Evolutionary conservation across 2,797 vertebrate species (phyloP).

Genomic region (Sciurus vulgaris): DNA sequence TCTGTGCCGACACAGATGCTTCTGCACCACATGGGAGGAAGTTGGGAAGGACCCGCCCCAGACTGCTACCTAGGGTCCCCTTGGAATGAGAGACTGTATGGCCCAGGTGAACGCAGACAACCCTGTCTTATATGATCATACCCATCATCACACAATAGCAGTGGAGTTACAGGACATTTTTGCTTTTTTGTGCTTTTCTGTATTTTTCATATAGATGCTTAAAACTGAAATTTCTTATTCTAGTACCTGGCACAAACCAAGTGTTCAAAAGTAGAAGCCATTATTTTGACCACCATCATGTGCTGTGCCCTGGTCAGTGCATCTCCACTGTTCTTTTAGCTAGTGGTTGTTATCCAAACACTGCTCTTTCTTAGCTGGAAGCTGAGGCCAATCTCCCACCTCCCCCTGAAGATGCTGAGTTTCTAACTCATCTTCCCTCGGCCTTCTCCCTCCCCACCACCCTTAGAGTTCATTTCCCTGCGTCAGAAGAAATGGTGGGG

Average conservation of each 20-base stretch:
- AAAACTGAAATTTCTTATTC: not conserved
- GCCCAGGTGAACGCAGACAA: not conserved
- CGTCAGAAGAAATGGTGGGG: not conserved
- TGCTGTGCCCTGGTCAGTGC: not conserved
- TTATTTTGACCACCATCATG: not conserved
- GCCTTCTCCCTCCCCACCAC: too few relatives aligned
- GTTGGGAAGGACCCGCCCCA: not conserved
- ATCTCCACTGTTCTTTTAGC: not conserved
- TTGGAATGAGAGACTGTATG: accelerated
- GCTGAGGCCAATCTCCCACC: not conserved
- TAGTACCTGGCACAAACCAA: not conserved
- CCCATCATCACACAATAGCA: not conserved
- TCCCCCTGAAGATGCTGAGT: not conserved
- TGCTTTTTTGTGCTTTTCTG: not conserved
- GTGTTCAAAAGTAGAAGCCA: not conserved
- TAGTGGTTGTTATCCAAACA: not conserved
- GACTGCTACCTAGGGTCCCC: not conserved
- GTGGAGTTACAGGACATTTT: not conserved
- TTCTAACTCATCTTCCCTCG: not conserved
- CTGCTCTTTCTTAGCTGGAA: not conserved
- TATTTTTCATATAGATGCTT: slow-evolving; percentile 25
- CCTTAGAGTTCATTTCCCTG: accelerated
- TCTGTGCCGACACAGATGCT: not conserved
- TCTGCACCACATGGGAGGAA: not conserved
- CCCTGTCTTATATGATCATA: not conserved